phyloP scores from a whole-genome alignment of 2,113 vertebrate genomes.

The Polypterus senegalus region DNA sequence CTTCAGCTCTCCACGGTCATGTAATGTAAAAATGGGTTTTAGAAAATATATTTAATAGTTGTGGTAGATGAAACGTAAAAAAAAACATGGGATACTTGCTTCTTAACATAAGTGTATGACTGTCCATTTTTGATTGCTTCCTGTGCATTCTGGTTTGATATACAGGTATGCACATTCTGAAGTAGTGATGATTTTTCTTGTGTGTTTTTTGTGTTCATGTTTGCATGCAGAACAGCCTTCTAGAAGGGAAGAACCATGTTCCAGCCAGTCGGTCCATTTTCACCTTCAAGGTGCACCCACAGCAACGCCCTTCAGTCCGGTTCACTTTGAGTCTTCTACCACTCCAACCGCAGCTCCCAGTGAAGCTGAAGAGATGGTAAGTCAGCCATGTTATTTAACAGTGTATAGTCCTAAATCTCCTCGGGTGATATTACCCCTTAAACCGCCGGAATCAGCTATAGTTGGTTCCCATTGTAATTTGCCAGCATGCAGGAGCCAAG shows the following conservation, averaged over 20 bases:
- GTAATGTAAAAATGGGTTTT: too few species aligned
- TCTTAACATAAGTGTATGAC: too few species aligned
- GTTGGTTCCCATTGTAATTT: too few species aligned
- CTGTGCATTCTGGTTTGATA: too few species aligned
- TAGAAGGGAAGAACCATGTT: constrained; percentile 45
- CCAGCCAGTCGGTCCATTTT: constrained; percentile 34
- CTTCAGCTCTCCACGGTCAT: too few species aligned
- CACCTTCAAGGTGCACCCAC: constrained; percentile 30
- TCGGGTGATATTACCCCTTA: background rate
- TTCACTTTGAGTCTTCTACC: constrained; percentile 36
- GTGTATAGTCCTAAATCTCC: background rate
- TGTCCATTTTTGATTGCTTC: too few species aligned
- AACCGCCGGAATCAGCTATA: too few species aligned
- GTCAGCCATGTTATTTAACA: constrained; percentile 17
- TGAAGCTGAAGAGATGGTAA: constrained; percentile 37
- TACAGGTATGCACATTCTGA: background rate
- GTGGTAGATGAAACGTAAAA: too few species aligned
- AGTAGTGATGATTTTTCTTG: background rate
- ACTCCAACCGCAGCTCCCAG: constrained; percentile 18
- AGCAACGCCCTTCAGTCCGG: constrained; percentile 30
- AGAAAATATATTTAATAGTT: too few species aligned
- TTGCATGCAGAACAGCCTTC: constrained; percentile 32
- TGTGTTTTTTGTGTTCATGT: background rate
- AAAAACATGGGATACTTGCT: too few species aligned
- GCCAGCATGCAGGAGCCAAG: too few species aligned